Conservation (phyloP, 2,113 vertebrate genomes). For the Amia ocellicauda region DNA sequence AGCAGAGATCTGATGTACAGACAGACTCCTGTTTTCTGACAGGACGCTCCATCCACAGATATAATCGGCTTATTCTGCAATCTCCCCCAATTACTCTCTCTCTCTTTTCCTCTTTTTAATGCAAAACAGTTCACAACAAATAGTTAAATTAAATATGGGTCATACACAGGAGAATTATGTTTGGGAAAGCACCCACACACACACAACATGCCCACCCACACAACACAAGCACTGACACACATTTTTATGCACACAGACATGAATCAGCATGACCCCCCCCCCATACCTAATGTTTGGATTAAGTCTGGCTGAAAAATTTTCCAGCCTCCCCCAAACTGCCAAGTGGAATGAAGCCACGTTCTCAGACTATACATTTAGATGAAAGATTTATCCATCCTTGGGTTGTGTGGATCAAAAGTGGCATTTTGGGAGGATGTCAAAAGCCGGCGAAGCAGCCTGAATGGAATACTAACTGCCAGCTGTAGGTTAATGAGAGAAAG, state of each 20-base stretch:
- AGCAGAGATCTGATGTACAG: no score
- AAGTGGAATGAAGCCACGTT: neutral
- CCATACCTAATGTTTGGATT: neutral
- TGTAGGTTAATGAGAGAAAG: neutral
- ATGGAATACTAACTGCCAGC: neutral
- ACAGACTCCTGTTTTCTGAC: no score
- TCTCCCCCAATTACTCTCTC: neutral
- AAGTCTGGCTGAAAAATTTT: neutral
- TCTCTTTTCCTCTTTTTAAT: neutral
- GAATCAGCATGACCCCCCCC: neutral
- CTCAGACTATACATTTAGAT: no score
- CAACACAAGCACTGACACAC: neutral
- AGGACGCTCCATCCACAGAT: no score
- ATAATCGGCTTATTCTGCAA: no score
- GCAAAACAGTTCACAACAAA: neutral
- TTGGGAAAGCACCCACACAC: no score
- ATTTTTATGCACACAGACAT: no score
- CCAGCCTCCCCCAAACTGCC: neutral
- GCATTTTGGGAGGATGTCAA: neutral
- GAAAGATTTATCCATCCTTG: neutral
- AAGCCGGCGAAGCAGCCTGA: neutral
- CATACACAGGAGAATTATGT: no score
- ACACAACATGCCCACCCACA: no score
- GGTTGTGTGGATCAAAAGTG: neutral
- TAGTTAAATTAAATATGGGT: no score